Conservation (phyloP, 2,113 vertebrate genomes). For the Lutjanus erythropterus region DNA sequence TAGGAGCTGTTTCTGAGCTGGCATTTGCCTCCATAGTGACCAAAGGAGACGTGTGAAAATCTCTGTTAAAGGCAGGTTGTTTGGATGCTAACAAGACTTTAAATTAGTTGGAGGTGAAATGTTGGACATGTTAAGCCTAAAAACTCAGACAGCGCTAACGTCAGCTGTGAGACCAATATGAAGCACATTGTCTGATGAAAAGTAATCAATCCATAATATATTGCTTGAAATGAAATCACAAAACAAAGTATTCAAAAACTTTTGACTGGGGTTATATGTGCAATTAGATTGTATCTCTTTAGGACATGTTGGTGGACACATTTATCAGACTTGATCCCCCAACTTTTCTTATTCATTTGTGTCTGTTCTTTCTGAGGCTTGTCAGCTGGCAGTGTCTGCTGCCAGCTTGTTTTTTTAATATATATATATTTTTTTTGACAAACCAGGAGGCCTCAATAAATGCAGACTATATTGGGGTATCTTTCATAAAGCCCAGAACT, state of each 20-base stretch:
- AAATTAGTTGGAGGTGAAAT: neutral
- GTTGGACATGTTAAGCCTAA: no score
- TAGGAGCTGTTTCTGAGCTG: neutral
- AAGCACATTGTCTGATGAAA: neutral
- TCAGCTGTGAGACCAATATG: neutral
- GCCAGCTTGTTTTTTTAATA: neutral
- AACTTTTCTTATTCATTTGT: neutral
- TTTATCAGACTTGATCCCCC: neutral
- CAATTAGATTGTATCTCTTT: neutral
- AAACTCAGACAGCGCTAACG: neutral
- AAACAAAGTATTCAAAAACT: neutral
- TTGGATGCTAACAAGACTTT: no score
- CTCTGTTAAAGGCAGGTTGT: no score
- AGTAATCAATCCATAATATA: neutral
- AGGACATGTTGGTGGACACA: neutral
- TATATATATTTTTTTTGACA: neutral
- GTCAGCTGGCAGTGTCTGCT: neutral
- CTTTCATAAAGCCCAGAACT: neutral
- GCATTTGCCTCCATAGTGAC: neutral
- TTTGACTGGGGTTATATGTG: neutral
- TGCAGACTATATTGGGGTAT: slow-evolving; percentile 8
- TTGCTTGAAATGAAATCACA: neutral
- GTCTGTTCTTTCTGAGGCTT: neutral
- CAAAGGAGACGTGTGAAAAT: neutral
- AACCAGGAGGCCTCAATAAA: slow-evolving; percentile 5